Evolutionary conservation across 2,113 vertebrate species (phyloP), one percentile per base, ranked within the genome.

Genomic region (Tachysurus vachellii): DNA sequence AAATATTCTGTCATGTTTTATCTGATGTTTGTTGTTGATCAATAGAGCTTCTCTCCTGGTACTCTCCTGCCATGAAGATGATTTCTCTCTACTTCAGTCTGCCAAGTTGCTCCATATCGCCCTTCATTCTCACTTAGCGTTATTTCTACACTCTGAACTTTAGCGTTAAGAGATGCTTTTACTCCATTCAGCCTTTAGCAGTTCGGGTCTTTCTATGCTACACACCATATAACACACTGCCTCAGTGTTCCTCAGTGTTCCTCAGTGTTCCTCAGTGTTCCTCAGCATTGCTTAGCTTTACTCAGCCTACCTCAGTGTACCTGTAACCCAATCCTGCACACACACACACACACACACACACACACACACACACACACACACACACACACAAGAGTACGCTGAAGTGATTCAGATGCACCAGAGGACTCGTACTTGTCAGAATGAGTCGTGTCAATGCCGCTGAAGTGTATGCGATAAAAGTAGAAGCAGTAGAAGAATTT

Each of bases 391-490:
- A 53, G 50, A 70, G 50, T 1, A 13, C 1, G 28, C 3, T 56
- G 64, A 28, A 56, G 82, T 31, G 36, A 66, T 71, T 56, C 19
- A 68, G 82, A 57, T 31, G 82, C 19, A 1, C 17, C n/a, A 14
- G 66, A 31, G 66, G 66, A 56, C 66, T 68, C 28, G 31, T 56
- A 84, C 66, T 71, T 84, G 82, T 84, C 82, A 84, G 64, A 84
- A 31, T 71, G 82, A 84, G 47, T 71, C 31, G 66, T 71, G 82
- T 84, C 47, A 84, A 10, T 23, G 28, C 26, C 28, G 66, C 82
- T 84, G 82, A 71, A 47, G 80, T 47, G 50, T 56, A n/a, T 71
- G 64, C 56, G 82, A 84, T 84, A 71, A 84, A 84, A 47, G 80
- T 66, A 13, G 61, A 83, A n/a, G 62, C 62, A 28, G 82, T 53